A percentile compares a stretch with the other conserved stretches of the same genome.
Conservation (phyloP, 2,888 invertebrate species). For the Heliothis peltigera region DNA sequence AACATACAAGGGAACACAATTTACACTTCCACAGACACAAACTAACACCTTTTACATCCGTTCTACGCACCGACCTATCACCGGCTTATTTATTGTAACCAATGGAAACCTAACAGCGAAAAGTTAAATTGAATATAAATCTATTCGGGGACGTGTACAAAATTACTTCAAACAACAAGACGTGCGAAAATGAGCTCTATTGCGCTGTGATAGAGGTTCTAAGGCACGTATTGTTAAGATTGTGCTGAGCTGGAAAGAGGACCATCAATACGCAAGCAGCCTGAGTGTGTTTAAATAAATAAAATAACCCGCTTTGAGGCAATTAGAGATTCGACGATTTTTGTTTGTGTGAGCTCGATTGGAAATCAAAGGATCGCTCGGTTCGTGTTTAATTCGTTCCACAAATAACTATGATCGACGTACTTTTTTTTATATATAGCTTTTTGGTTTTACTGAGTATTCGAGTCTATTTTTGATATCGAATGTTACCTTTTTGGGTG, state of each 20-base stretch:
- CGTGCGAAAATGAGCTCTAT: conserved; percentile 20
- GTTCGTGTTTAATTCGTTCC: conserved; percentile 17
- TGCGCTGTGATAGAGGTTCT: neutral
- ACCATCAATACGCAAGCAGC: conserved; percentile 67
- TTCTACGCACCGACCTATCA: conserved; percentile 48
- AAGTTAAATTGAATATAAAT: conserved; percentile 78
- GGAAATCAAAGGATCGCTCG: conserved; percentile 44
- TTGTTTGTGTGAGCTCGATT: conserved; percentile 53
- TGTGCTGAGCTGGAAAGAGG: conserved; percentile 37
- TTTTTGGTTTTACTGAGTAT: neutral
- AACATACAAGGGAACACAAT: conserved; percentile 14
- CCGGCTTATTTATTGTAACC: conserved; percentile 67
- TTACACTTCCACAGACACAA: conserved; percentile 20
- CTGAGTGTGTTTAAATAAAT: conserved; percentile 74
- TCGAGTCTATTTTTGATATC: neutral
- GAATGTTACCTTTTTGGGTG: neutral
- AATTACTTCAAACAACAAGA: neutral
- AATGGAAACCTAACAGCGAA: conserved; percentile 69
- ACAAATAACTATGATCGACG: conserved; percentile 22
- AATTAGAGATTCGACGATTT: conserved; percentile 69
- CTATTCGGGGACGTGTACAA: conserved; percentile 62
- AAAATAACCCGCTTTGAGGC: conserved; percentile 69
- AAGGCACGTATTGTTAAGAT: conserved; percentile 10
- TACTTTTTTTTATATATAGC: neutral
- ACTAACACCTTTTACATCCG: conserved; percentile 48